A percentile compares a stretch with the other conserved stretches of the same genome.
Conservation (phyloP, 2,888 invertebrate species). For the Steromphala cineraria region DNA sequence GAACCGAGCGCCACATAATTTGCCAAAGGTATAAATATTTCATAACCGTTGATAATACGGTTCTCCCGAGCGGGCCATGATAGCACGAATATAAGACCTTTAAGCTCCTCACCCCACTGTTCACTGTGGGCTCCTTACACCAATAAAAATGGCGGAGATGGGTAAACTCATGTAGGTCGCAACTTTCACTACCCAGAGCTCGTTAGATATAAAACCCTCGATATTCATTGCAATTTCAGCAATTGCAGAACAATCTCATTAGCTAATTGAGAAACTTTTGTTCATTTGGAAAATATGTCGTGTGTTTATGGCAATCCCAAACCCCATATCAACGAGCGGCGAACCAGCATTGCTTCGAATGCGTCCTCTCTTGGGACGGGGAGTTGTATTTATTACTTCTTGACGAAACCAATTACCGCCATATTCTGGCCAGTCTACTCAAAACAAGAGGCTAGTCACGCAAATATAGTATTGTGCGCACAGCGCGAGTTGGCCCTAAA, state of each 20-base stretch:
- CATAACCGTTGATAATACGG: not conserved
- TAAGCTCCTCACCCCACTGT: too few relatives aligned
- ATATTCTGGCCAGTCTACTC: not conserved
- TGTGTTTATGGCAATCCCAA: not conserved
- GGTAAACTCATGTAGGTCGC: too few relatives aligned
- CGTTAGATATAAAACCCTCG: too few relatives aligned
- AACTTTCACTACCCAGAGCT: too few relatives aligned
- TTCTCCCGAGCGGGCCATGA: not conserved
- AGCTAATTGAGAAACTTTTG: not conserved
- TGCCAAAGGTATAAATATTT: not conserved
- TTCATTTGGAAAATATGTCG: slow-evolving; percentile 8
- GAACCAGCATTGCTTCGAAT: not conserved
- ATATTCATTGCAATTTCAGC: too few relatives aligned
- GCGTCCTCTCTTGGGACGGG: not conserved
- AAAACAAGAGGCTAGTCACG: slow-evolving; percentile 15
- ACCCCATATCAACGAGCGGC: not conserved
- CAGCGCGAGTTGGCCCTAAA: not conserved
- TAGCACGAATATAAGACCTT: too few relatives aligned
- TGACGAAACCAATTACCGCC: not conserved
- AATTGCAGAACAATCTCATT: not conserved
- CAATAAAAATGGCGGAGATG: too few relatives aligned
- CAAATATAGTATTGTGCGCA: not conserved
- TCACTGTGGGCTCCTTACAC: too few relatives aligned
- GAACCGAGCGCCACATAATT: not conserved
- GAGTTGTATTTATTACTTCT: slow-evolving; percentile 14